A percentile compares a stretch with the other conserved stretches of the same genome.
Conservation (phyloP, 2,888 invertebrate species). For the Bombylius major region DNA sequence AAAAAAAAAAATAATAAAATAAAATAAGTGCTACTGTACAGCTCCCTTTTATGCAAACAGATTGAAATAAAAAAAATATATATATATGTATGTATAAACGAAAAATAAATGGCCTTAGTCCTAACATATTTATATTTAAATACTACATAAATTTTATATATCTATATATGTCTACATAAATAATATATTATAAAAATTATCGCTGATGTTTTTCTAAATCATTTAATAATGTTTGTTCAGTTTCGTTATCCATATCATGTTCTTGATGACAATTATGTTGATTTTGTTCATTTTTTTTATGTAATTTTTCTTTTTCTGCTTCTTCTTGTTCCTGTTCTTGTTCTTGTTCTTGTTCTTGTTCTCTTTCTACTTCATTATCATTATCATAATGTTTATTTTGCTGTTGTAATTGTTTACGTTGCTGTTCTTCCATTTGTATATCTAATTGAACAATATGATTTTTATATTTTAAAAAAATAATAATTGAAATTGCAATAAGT, state of each 20-base stretch:
- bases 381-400: not conserved
- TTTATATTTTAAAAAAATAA: not conserved
- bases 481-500: not conserved
- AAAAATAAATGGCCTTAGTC: not conserved
- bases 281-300: not conserved
- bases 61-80: not conserved
- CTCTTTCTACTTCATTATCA: not conserved
- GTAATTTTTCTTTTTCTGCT: too few species aligned
- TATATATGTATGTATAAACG: not conserved
- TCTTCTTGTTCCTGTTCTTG: not conserved
- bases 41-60: not conserved
- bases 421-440: slow-evolving; percentile 33
- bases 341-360: not conserved
- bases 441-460: slow-evolving; percentile 23
- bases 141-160: too few species aligned
- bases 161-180: too few species aligned
- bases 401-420: slow-evolving; percentile 17
- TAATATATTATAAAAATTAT: not conserved
- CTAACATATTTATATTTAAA: too few species aligned
- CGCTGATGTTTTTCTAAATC: not conserved
- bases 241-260: not conserved
- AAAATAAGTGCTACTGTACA: not conserved
- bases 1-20: not conserved
- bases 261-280: not conserved
- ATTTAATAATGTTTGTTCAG: not conserved